A percentile compares a stretch with the other conserved stretches of the same genome.
Evolutionary conservation across 2,797 vertebrate genomes (phyloP).

Genomic region (Syngnathus acus): DNA sequence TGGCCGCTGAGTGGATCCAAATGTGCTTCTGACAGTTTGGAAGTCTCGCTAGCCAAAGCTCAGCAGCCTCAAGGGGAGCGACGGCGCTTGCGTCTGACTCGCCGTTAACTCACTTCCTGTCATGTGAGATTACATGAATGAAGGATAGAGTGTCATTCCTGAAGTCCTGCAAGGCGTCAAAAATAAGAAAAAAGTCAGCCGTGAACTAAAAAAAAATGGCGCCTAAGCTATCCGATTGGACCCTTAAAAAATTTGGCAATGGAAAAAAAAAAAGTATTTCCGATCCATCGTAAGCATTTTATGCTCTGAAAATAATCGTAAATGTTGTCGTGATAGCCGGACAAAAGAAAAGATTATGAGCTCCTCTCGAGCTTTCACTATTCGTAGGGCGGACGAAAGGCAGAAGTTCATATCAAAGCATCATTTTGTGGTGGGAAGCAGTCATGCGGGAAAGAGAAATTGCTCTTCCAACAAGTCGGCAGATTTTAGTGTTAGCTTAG

Average conservation of each 20-base stretch:
- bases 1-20: background rate
- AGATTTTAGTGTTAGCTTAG: background rate
- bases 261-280: no score
- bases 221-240: background rate
- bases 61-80: background rate
- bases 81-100: background rate
- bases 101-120: background rate
- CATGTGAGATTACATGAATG: background rate
- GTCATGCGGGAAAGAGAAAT: background rate
- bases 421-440: background rate
- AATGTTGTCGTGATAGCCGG: no score
- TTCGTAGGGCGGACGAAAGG: background rate
- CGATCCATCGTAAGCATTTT: no score
- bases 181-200: background rate
- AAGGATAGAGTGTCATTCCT: slow-evolving; percentile 7
- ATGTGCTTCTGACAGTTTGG: slow-evolving; percentile 4
- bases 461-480: background rate
- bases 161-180: background rate
- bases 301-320: no score
- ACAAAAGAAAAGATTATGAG: no score
- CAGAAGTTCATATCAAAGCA: background rate
- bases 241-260: background rate
- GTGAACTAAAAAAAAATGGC: background rate
- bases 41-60: background rate
- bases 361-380: background rate